Conservation (phyloP, 2,888 invertebrate species). For the Tiliacea citrago region DNA sequence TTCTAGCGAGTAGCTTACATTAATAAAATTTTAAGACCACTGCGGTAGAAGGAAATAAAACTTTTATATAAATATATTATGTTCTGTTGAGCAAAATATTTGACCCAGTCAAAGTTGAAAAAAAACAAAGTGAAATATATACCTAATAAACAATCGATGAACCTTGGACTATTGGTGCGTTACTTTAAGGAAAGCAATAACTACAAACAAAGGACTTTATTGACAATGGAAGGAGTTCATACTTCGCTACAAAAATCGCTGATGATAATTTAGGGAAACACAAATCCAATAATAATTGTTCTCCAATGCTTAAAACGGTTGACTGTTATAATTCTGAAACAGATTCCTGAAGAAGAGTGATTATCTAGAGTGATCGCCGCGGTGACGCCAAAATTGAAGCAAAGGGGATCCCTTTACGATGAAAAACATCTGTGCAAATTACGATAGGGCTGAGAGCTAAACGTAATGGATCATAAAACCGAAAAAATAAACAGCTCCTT, state of each 20-base stretch:
- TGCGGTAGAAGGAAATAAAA: constrained; percentile 9
- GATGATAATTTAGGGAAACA: not conserved
- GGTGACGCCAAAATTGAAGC: not conserved
- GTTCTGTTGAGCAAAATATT: constrained; percentile 1
- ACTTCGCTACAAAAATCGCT: not conserved
- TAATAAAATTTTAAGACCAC: constrained; percentile 29
- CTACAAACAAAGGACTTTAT: not conserved
- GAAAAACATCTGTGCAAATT: constrained; percentile 36
- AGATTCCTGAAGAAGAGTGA: constrained; percentile 4
- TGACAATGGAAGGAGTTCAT: not conserved
- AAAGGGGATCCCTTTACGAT: constrained; percentile 13
- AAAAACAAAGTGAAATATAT: not conserved
- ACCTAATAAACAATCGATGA: not conserved
- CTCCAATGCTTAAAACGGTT: not conserved
- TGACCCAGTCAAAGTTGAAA: not conserved
- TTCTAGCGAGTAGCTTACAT: constrained; percentile 17
- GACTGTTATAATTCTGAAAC: constrained; percentile 2
- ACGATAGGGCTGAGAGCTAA: constrained; percentile 15
- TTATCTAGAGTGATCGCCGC: not conserved
- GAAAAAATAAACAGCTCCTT: constrained; percentile 17
- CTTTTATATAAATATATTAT: not conserved
- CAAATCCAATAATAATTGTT: not conserved
- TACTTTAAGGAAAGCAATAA: constrained; percentile 1
- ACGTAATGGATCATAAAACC: constrained; percentile 30
- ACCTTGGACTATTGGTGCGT: not conserved